These are phyloP conservation scores for Microctonus aethiopoides DNA, from an alignment of 2,888 invertebrate species.

Conservation along the genomic window DNA sequence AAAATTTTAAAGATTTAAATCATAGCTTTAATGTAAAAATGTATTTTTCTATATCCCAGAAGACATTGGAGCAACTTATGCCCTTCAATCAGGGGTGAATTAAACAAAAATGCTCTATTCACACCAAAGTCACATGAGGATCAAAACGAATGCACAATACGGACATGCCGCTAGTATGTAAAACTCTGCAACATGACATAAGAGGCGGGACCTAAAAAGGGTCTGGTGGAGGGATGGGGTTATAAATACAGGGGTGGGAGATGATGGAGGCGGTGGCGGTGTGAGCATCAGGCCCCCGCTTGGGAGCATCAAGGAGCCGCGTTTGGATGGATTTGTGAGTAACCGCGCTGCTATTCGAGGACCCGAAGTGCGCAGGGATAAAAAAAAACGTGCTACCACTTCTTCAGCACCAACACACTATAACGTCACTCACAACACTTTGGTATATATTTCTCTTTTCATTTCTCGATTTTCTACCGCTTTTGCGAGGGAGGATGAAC, in stretches of 20 bases:
- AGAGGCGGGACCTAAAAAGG: slow-evolving; percentile 44
- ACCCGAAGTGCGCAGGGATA: slow-evolving; percentile 45
- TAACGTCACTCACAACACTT: slow-evolving; percentile 21
- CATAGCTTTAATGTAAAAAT: no score
- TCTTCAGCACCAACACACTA: slow-evolving; percentile 43
- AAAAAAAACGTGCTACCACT: slow-evolving; percentile 58
- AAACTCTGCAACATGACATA: slow-evolving; percentile 15
- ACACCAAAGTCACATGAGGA: background rate
- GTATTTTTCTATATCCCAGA: no score
- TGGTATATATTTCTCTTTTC: slow-evolving; percentile 19
- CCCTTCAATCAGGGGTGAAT: no score
- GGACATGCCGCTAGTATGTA: slow-evolving; percentile 51
- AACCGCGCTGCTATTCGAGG: slow-evolving; percentile 63
- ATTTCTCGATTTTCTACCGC: background rate
- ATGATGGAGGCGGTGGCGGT: slow-evolving; percentile 23
- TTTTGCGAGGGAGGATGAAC: slow-evolving; percentile 18
- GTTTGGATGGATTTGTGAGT: slow-evolving; percentile 62
- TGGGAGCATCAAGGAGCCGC: slow-evolving; percentile 61
- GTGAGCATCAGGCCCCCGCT: slow-evolving; percentile 31
- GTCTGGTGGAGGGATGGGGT: slow-evolving; percentile 39
- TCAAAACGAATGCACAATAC: slow-evolving; percentile 44
- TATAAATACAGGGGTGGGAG: slow-evolving; percentile 25
- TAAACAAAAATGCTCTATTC: no score
- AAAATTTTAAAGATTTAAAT: background rate
- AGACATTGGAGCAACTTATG: no score